Base-by-base conservation (phyloP, 2,888 invertebrate genomes). In the Eupithecia pulchellata region DNA sequence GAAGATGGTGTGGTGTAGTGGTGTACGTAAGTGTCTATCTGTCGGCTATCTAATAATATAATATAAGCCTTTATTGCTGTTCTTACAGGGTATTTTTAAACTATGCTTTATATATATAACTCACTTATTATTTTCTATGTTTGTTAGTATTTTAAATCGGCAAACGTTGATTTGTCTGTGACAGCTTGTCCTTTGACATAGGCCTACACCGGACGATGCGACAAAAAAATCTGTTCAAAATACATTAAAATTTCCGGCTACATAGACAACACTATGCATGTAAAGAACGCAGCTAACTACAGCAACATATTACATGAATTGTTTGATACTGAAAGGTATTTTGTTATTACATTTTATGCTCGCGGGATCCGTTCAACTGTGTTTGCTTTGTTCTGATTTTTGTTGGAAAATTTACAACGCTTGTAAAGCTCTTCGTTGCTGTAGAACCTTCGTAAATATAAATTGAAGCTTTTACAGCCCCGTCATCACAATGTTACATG, bases 241-340 rank as follows among this genome's bases (percentile, higher is more conserved):
- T 4, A 30, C n/a, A 30, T 17, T 58, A n/a, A 1, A n/a, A 9
- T 20, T n/a, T 60, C 61, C 61, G 25, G 32, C 20, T 25, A 25
- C 5, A 11, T 17, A n/a, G 11, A 4, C 66, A 73, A 62, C 73
- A 5, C 67, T 76, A 71, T 72, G 65, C 39, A 52, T 36, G 68
- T 72, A 69, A 72, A 70, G 73, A 69, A 73, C 69, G 69, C 64
- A 73, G 66, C 66, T 73, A 69, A 73, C 69, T 69, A 61, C 73
- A 73, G 69, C 67, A 67, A 69, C 69, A 69, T 73, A 67, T 73
- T 42, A 70, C 68, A 34, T n/a, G 61, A 68, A 68, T 72, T 71
- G 66, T 69, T 68, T 71, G 64, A 74, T 71, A 70, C 66, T 71
- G 65, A 11, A 65, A 71, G 71, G 58, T 71, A 68, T 74, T 74